phyloP scores from a whole-genome alignment of 1,140 invertebrate species.

The Nebria ingens region DNA sequence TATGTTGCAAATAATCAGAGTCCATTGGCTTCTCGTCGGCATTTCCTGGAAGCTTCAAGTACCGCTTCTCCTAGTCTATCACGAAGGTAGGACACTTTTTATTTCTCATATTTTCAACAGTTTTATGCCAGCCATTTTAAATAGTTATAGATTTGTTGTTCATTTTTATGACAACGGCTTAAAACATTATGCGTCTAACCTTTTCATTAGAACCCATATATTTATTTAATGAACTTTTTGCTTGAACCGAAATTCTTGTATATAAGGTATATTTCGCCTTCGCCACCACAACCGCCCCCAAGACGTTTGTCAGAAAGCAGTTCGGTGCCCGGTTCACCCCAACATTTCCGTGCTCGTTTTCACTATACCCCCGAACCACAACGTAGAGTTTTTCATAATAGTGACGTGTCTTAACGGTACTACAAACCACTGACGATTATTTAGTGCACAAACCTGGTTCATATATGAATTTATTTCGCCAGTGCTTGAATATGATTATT shows the following conservation, averaged over 20 bases:
- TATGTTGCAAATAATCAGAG: constrained; percentile 34
- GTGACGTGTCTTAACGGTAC: constrained; percentile 27
- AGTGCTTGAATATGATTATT: not conserved
- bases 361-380: constrained; percentile 64
- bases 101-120: constrained; percentile 4
- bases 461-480: not conserved
- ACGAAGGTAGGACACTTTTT: constrained; percentile 47
- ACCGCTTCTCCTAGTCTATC: constrained; percentile 44
- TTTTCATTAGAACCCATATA: not conserved
- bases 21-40: constrained; percentile 47
- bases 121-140: not conserved
- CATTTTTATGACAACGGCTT: no score
- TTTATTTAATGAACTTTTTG: no score
- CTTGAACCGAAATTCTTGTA: no score
- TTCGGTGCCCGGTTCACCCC: constrained; percentile 57
- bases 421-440: not conserved
- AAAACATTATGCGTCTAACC: no score
- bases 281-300: constrained; percentile 57
- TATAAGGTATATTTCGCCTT: constrained; percentile 51
- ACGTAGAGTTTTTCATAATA: constrained; percentile 45
- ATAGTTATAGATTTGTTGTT: not conserved
- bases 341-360: constrained; percentile 50
- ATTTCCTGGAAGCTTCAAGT: constrained; percentile 41
- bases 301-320: constrained; percentile 53
- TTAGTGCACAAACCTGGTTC: constrained; percentile 1